Evolutionary conservation across 2,113 vertebrate species (phyloP).

Genomic region (Ammospiza nelsoni): DNA sequence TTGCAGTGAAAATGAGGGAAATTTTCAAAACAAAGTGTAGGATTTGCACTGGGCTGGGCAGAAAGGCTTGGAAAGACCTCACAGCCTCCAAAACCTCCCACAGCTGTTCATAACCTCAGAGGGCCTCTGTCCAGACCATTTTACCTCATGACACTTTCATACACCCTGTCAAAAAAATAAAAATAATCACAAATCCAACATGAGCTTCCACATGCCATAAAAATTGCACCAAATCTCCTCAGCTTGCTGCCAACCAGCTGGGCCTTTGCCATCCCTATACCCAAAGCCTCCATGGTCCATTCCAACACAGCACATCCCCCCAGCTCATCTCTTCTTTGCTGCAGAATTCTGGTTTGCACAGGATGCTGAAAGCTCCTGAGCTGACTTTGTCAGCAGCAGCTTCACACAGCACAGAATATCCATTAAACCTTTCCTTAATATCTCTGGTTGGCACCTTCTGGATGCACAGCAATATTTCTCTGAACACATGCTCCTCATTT

Average conservation of each 20-base stretch:
- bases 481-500: background rate
- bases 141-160: background rate
- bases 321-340: background rate
- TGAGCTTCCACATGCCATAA: background rate
- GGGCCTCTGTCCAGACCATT: background rate
- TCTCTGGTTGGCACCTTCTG: background rate
- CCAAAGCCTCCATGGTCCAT: background rate
- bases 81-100: background rate
- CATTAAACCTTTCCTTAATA: background rate
- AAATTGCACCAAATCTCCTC: background rate
- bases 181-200: background rate
- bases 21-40: background rate
- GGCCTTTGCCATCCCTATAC: background rate
- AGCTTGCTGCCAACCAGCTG: background rate
- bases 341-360: background rate
- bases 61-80: background rate
- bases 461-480: background rate
- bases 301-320: background rate
- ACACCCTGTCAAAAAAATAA: background rate
- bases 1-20: background rate
- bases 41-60: background rate
- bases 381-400: background rate
- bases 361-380: background rate
- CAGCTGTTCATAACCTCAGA: background rate
- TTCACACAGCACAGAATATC: background rate